These are phyloP conservation scores for Bombus pyrosoma DNA, from an alignment of 1,140 invertebrate genomes.

Conservation along the genomic window DNA sequence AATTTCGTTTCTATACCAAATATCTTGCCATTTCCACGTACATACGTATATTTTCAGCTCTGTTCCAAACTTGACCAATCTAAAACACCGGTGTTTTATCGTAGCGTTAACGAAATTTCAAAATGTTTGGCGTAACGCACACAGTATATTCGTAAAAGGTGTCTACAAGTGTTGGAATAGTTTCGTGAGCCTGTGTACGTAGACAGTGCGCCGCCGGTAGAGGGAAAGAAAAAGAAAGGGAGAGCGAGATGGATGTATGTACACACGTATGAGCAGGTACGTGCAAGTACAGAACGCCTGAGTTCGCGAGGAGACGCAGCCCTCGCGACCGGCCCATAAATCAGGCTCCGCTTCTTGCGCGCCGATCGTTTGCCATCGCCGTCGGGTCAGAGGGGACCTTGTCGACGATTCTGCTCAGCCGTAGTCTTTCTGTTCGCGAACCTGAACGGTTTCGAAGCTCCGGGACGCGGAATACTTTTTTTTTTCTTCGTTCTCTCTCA, in stretches of 20 bases:
- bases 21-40: no score
- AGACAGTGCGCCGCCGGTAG: not conserved
- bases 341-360: constrained; percentile 78
- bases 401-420: constrained; percentile 60
- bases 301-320: constrained; percentile 70
- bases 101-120: not conserved
- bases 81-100: no score
- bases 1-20: no score
- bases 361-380: constrained; percentile 78
- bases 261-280: not conserved
- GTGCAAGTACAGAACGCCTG: constrained; percentile 57
- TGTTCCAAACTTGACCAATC: no score
- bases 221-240: not conserved
- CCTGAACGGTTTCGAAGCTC: constrained; percentile 38
- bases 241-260: constrained; percentile 41
- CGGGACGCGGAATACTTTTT: constrained; percentile 42
- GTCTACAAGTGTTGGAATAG: not conserved
- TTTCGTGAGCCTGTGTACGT: not conserved
- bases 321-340: constrained; percentile 76
- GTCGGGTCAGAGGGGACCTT: constrained; percentile 75
- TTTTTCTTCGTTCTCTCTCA: not conserved
- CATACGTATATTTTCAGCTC: no score
- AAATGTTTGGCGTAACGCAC: not conserved
- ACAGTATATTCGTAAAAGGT: not conserved
- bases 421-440: constrained; percentile 57